A percentile compares a stretch with the other conserved stretches of the same genome.
These are phyloP conservation scores for Osmerus eperlanus DNA, from an alignment of 2,113 vertebrate genomes.

Conservation along the genomic window DNA sequence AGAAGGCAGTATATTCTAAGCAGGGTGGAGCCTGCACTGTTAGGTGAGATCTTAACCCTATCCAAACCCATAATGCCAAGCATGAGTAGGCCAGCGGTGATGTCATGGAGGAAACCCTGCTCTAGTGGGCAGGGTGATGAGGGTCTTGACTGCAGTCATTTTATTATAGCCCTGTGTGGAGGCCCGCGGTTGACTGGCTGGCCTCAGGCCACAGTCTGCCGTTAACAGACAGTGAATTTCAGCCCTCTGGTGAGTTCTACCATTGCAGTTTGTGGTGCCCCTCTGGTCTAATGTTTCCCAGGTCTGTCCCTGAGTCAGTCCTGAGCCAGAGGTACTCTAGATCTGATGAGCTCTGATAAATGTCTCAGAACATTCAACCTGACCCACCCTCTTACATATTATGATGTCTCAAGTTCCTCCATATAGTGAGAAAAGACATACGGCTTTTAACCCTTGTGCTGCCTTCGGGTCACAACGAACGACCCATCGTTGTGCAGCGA, in stretches of 20 bases:
- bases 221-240: slow-evolving; percentile 67
- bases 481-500: too few relatives aligned
- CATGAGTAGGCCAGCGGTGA: slow-evolving; percentile 1
- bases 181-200: slow-evolving; percentile 40
- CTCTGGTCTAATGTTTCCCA: slow-evolving; percentile 59
- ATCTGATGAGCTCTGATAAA: slow-evolving; percentile 33
- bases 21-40: slow-evolving; percentile 19
- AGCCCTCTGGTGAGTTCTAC: slow-evolving; percentile 49
- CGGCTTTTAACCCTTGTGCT: slow-evolving; percentile 9
- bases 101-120: slow-evolving; percentile 26
- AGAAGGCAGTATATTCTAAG: slow-evolving; percentile 5
- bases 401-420: neutral
- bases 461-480: too few relatives aligned
- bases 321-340: slow-evolving; percentile 31
- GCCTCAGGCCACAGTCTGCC: slow-evolving; percentile 53
- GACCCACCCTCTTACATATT: slow-evolving; percentile 19
- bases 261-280: slow-evolving; percentile 52
- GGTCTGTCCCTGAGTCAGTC: slow-evolving; percentile 43
- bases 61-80: slow-evolving; percentile 2
- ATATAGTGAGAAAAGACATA: neutral
- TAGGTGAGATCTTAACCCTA: slow-evolving; percentile 37
- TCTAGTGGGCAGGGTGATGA: slow-evolving; percentile 39
- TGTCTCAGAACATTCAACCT: slow-evolving; percentile 8
- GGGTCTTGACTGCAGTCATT: slow-evolving; percentile 47
- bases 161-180: slow-evolving; percentile 36